Evolutionary conservation across 1,140 invertebrate species (phyloP), one percentile per base, ranked within the genome.

Genomic region (Lasioglossum baleicum): DNA sequence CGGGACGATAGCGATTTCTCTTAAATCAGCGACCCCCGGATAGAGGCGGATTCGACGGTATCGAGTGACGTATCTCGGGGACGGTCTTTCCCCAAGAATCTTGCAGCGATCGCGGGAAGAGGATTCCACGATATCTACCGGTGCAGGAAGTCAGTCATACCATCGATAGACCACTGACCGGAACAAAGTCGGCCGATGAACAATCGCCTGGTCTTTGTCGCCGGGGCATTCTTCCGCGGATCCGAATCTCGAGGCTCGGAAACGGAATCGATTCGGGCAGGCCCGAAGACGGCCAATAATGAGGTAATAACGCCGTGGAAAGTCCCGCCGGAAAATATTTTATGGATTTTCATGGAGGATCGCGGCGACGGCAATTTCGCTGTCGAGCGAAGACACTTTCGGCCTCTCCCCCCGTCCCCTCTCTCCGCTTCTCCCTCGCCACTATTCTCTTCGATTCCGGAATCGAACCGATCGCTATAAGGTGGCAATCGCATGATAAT

Each of bases 401-500:
- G 11, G 13, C 56, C 68, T 40, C 20, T 2, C 0, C 17, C n/a
- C 17, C 5, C 7, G 7, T n/a, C 20, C 20, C 17, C 20, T 20
- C 20, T 2, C 56, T 7, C 48, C 63, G 63, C 11, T n/a, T 20
- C 63, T 7, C 17, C 3, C 48, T 53, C 26, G 44, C 63, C 51
- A 53, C 61, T 48, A 67, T 74, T 51, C 58, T 58, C 26, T 64
- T 66, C 60, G 64, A 44, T 40, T 66, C 31, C 42, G 5, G n/a
- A 44, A 35, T 35, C 65, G 73, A 44, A 35, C 31, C 60, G 73
- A 61, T 26, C 66, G 66, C 78, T 74, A 70, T 75, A 78, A 85
- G 84, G 83, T 85, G 84, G 80, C 80, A 85, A 82, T 85, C 84
- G 84, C 79, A 82, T 84, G 80, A 84, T 85, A 85, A 85, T 85